Evolutionary conservation across 2,888 invertebrate species (phyloP), one percentile per base, ranked within the genome.

Genomic region (Megaustenia siamemsis): DNA sequence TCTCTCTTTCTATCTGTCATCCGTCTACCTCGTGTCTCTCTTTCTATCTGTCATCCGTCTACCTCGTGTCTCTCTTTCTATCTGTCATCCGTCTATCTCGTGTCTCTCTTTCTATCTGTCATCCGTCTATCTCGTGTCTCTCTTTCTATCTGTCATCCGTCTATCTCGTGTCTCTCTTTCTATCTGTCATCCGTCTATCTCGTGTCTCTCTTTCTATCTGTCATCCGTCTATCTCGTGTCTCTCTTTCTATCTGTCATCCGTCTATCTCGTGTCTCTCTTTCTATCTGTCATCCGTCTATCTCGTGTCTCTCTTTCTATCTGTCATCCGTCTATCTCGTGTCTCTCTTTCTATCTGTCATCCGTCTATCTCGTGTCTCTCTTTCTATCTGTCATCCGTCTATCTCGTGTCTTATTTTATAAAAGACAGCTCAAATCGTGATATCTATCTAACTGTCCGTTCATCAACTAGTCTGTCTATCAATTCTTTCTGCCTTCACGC

Each of bases 1-100:
- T 63, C 63, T 63, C n/a, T 63, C 63, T 63, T 28, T 63, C 63
- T 63, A 63, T 63, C 63, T 63, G 32, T 63, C 63, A n/a, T n/a
- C n/a, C n/a, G n/a, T n/a, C n/a, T n/a, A n/a, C n/a, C n/a, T n/a
- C n/a, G n/a, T n/a, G 32, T 63, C 63, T 63, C n/a, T 63, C 63
- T 63, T 28, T 63, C 63, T 63, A 63, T 63, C 63, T 63, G 32
- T 63, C 63, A n/a, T n/a, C n/a, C n/a, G n/a, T n/a, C n/a, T n/a
- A n/a, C n/a, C n/a, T n/a, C n/a, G n/a, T n/a, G 32, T 63, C 63
- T 63, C n/a, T 63, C 63, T 63, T 28, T 63, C 63, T 63, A 63
- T 63, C 63, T 63, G 32, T 63, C n/a, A n/a, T n/a, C n/a, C n/a
- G n/a, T n/a, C n/a, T n/a, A n/a, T n/a, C n/a, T n/a, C n/a, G n/a